phyloP scores from a whole-genome alignment of 2,888 invertebrate species.

The Ecdyonurus torrentis region DNA sequence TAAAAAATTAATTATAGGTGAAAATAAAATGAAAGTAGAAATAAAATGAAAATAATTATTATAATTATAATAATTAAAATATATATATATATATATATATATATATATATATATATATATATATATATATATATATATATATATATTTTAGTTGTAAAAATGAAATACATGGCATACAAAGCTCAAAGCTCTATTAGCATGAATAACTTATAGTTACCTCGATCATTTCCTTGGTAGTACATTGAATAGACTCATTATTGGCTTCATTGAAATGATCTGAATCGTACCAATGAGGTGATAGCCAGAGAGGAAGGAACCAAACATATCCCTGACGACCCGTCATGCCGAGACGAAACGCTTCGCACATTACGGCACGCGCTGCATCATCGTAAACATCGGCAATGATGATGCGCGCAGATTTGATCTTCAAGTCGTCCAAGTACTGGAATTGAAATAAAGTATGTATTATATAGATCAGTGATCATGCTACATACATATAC shows the following conservation, averaged over 20 bases:
- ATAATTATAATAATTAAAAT: constrained; percentile 21
- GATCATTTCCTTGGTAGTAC: constrained; percentile 42
- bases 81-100: constrained; percentile 1
- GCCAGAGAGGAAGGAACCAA: constrained; percentile 73
- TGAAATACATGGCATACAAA: constrained; percentile 3
- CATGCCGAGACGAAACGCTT: constrained; percentile 54
- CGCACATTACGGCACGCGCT: constrained; percentile 63
- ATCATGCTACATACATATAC: neutral
- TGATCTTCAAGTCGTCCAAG: constrained; percentile 43
- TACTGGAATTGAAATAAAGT: constrained; percentile 33
- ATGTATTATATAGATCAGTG: too few species aligned
- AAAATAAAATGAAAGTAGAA: neutral
- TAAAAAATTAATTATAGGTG: neutral
- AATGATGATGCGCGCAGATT: constrained; percentile 57
- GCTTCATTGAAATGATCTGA: constrained; percentile 31
- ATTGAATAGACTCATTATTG: constrained; percentile 31
- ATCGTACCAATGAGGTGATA: constrained; percentile 42
- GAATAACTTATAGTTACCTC: constrained; percentile 18
- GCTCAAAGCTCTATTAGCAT: neutral
- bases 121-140: neutral
- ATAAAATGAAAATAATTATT: neutral
- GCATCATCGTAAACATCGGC: constrained; percentile 60
- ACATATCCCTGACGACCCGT: constrained; percentile 53
- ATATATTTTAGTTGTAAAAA: too few species aligned
- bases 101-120: neutral